Evolutionary conservation across 92 coral and sea anemone species (phyloP).

Genomic region (Blastomussa wellsi): DNA sequence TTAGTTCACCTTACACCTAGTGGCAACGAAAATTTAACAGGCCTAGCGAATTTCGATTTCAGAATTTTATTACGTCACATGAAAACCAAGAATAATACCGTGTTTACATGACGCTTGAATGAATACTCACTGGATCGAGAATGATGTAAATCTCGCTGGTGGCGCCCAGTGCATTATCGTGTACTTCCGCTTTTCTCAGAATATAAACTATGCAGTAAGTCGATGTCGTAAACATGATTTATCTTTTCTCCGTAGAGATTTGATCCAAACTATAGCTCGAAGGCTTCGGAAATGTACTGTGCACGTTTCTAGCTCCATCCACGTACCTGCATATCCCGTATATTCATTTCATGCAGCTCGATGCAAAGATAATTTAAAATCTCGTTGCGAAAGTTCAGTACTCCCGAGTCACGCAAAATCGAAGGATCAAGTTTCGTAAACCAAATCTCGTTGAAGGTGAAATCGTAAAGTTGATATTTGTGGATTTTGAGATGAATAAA

Average conservation of each 20-base stretch:
- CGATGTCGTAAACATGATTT: neutral
- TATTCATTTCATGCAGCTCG: neutral
- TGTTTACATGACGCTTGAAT: no score
- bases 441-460: neutral
- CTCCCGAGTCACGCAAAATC: neutral
- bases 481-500: neutral
- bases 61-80: no score
- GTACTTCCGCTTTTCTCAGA: neutral
- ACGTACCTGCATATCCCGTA: neutral
- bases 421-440: neutral
- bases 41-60: no score
- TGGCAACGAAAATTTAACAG: no score
- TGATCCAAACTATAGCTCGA: neutral
- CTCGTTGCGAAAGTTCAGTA: neutral
- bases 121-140: no score
- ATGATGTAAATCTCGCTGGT: no score
- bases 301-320: neutral
- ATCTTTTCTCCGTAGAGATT: neutral
- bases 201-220: neutral
- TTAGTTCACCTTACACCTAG: no score
- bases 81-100: no score
- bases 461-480: neutral
- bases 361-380: neutral
- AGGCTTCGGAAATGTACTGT: neutral
- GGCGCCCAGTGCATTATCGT: no score